Conservation (phyloP, 2,888 invertebrate species). For the Nymphalis c-album region DNA sequence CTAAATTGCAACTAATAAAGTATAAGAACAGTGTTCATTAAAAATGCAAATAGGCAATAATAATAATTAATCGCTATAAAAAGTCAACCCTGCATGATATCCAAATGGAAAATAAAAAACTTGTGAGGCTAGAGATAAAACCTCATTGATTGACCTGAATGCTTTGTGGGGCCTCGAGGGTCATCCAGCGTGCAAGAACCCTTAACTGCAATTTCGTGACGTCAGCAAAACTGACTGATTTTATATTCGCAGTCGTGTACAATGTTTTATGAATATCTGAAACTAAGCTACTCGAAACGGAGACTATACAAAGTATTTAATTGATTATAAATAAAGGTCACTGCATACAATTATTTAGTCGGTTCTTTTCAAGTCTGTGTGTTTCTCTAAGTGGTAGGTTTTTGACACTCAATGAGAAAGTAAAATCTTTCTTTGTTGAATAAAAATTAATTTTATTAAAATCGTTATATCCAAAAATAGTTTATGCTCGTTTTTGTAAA, state of each 20-base stretch:
- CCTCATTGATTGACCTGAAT: conserved; percentile 60
- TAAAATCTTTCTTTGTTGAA: no score
- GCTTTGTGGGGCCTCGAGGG: conserved; percentile 40
- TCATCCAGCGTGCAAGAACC: conserved; percentile 41
- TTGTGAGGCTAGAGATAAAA: conserved; percentile 32
- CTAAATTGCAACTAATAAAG: not conserved
- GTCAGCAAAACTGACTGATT: conserved; percentile 38
- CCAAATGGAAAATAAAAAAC: conserved; percentile 33
- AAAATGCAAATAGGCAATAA: conserved; percentile 27
- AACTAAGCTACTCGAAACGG: not conserved
- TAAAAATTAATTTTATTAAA: no score
- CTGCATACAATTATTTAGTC: no score
- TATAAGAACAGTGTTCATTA: not conserved
- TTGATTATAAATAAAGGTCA: no score
- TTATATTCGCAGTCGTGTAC: conserved; percentile 31
- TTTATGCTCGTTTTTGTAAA: no score
- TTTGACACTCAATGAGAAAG: no score
- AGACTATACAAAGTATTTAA: not conserved
- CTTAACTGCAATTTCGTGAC: conserved; percentile 39
- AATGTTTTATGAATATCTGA: conserved; percentile 1
- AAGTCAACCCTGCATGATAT: conserved; percentile 20
- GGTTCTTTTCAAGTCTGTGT: no score
- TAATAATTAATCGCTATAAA: conserved; percentile 29
- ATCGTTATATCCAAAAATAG: no score
- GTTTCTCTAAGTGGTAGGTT: no score